A percentile compares a stretch with the other conserved stretches of the same genome.
Evolutionary conservation across 2,113 vertebrate genomes (phyloP).

Genomic region (Colossoma macropomum): DNA sequence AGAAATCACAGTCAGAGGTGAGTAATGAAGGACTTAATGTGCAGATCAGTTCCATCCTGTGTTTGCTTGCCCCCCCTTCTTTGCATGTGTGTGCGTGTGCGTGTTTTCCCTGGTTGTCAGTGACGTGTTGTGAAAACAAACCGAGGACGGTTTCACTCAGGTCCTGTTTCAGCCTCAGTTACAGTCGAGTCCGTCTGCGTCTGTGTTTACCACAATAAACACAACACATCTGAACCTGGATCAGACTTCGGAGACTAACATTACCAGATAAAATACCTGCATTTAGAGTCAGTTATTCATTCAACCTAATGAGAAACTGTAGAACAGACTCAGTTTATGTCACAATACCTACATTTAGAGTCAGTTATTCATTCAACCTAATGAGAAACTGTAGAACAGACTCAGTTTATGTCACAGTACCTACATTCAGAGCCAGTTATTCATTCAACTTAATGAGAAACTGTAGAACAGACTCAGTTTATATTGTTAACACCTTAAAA

Average conservation of each 20-base stretch:
- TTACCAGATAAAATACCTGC: background rate
- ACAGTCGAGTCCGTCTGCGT: background rate
- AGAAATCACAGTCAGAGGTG: conserved; percentile 98
- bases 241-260: background rate
- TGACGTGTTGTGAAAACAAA: conserved; percentile 47
- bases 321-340: no score
- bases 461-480: no score
- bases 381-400: no score
- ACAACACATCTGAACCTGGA: background rate
- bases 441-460: no score
- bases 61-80: conserved; percentile 4
- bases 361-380: no score
- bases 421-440: no score
- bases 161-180: conserved; percentile 37
- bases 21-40: conserved; percentile 56
- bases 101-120: conserved; percentile 4
- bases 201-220: background rate
- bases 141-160: conserved; percentile 40
- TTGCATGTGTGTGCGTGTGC: background rate
- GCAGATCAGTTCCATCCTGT: conserved; percentile 18
- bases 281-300: no score
- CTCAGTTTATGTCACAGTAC: no score
- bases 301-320: no score
- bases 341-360: no score
- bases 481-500: no score